Conservation (phyloP, 1,140 invertebrate genomes). For the Marisa cornuarietis region DNA sequence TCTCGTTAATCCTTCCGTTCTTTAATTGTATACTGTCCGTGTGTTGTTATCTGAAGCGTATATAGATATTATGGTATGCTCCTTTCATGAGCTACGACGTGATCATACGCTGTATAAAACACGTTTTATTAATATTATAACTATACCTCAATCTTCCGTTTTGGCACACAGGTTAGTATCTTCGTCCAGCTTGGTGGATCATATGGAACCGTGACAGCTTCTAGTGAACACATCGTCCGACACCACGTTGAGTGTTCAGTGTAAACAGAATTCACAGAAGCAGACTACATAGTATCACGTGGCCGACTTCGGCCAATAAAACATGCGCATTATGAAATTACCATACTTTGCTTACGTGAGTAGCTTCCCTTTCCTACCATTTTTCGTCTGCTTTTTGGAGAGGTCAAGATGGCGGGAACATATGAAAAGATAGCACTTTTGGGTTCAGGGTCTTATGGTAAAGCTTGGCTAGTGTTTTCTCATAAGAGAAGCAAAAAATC, state of each 20-base stretch:
- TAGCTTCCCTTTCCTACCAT: background rate
- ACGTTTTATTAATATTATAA: too few relatives aligned
- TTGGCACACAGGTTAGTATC: too few relatives aligned
- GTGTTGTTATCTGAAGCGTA: too few relatives aligned
- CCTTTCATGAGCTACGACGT: too few relatives aligned
- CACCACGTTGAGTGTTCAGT: background rate
- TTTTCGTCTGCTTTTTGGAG: conserved; percentile 2
- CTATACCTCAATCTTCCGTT: too few relatives aligned
- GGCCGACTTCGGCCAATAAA: too few relatives aligned
- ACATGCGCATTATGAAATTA: too few relatives aligned
- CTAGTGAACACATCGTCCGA: background rate
- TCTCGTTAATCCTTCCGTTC: too few relatives aligned
- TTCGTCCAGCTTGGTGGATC: too few relatives aligned
- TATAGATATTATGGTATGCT: too few relatives aligned
- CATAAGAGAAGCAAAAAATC: conserved; percentile 67
- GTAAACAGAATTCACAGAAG: background rate
- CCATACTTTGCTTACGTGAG: background rate
- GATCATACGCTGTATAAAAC: too few relatives aligned
- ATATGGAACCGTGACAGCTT: background rate
- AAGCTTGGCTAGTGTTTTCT: conserved; percentile 71
- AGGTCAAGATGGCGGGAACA: conserved; percentile 44
- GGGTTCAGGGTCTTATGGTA: conserved; percentile 72
- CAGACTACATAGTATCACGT: background rate
- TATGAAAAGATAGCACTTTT: conserved; percentile 58
- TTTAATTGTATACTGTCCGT: too few relatives aligned